Percentiles rank a stretch among this genome's conserved stretches.
phyloP scores from a whole-genome alignment of 2,113 vertebrate species.

The Anolis sagrei region DNA sequence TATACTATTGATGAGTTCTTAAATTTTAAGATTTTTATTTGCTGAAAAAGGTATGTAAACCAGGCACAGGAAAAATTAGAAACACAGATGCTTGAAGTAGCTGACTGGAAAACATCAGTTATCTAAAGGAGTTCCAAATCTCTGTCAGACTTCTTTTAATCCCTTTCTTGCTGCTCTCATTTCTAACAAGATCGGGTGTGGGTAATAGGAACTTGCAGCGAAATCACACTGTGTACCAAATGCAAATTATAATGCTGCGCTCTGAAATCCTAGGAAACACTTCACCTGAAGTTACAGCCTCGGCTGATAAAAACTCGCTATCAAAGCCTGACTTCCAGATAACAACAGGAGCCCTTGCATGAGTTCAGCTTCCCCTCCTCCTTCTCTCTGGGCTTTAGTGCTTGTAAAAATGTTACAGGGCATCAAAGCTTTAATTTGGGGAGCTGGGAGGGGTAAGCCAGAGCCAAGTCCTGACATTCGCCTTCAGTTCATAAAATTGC shows the following conservation, averaged over 20 bases:
- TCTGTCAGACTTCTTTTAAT: not conserved
- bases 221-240: not conserved
- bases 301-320: conserved; percentile 23
- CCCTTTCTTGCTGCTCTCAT: not conserved
- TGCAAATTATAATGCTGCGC: conserved; percentile 29
- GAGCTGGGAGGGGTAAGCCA: rapidly evolving
- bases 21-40: not conserved
- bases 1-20: not conserved
- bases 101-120: not conserved
- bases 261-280: not conserved
- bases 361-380: not conserved
- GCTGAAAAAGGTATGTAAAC: not conserved
- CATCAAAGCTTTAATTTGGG: not conserved
- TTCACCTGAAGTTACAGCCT: conserved; percentile 18
- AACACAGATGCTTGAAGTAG: not conserved
- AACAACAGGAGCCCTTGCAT: not conserved
- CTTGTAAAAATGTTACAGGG: not conserved
- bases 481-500: not conserved
- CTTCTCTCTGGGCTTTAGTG: not conserved
- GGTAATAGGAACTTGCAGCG: conserved; percentile 16
- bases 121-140: conserved; percentile 7
- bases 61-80: not conserved
- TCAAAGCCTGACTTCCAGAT: conserved; percentile 28
- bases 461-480: conserved; percentile 16
- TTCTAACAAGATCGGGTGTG: not conserved